These are phyloP conservation scores for Theonella swinhoei DNA, from an alignment of 37 sponge, comb jelly and placozoan genomes.

Conservation along the genomic window DNA sequence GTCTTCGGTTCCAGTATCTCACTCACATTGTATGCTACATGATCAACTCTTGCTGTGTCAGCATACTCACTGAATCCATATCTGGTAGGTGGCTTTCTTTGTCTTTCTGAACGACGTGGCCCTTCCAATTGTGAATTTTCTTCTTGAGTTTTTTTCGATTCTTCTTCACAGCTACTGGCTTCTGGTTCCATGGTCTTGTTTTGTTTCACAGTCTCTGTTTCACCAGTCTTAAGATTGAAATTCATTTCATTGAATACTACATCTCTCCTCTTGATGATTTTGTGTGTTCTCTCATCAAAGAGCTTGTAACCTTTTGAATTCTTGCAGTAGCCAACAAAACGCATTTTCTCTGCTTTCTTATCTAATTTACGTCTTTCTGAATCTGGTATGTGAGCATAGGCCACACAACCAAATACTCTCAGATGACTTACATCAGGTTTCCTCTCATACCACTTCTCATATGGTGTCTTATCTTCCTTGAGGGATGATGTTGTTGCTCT, in stretches of 20 bases:
- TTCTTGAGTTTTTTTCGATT: no score
- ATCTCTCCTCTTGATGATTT: constrained; percentile 35
- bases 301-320: constrained; percentile 15
- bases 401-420: constrained; percentile 44
- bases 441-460: constrained; percentile 14
- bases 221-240: no score
- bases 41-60: not conserved
- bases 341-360: constrained; percentile 27
- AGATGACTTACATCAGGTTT: constrained; percentile 30
- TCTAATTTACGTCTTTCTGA: constrained; percentile 17
- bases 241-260: constrained; percentile 28
- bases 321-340: constrained; percentile 40
- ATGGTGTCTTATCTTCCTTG: constrained; percentile 8
- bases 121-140: no score
- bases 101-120: no score
- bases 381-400: constrained; percentile 38
- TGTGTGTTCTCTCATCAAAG: not conserved
- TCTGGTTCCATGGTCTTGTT: no score
- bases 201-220: no score
- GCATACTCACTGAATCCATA: no score
- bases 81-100: no score
- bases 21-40: constrained; percentile 9
- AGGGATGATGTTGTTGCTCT: constrained; percentile 20
- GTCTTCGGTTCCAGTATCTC: constrained; percentile 23
- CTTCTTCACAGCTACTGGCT: no score